Conservation (phyloP, 2,113 vertebrate species). For the Nematolebias whitei region DNA sequence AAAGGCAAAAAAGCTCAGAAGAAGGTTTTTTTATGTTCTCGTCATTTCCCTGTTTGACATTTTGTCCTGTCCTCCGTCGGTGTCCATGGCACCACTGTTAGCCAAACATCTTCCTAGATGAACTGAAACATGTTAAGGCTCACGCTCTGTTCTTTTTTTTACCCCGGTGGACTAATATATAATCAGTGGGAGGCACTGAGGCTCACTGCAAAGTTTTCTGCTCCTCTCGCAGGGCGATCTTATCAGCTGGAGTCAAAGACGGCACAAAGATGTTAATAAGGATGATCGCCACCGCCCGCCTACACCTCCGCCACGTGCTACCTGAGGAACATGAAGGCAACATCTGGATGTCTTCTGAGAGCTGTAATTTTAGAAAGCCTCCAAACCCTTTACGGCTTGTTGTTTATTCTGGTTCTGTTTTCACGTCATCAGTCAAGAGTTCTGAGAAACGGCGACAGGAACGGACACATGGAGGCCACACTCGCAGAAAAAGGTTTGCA, state of each 20-base stretch:
- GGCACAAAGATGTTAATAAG: constrained; percentile 26
- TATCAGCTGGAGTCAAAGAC: constrained; percentile 37
- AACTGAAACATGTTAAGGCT: not conserved
- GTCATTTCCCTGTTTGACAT: not conserved
- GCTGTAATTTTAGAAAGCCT: constrained; percentile 70
- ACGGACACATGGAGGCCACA: constrained; percentile 45
- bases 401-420: constrained; percentile 71
- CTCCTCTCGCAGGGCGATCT: constrained; percentile 28
- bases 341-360: constrained; percentile 72
- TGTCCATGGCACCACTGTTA: not conserved
- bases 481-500: constrained; percentile 13
- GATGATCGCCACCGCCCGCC: constrained; percentile 12
- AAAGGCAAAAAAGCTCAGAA: too few species aligned
- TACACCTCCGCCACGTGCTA: constrained; percentile 33
- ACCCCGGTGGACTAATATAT: not conserved
- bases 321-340: constrained; percentile 57
- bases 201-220: constrained; percentile 19
- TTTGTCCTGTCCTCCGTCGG: not conserved
- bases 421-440: constrained; percentile 61
- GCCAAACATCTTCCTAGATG: not conserved
- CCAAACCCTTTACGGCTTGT: constrained; percentile 55
- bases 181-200: constrained; percentile 19
- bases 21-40: too few species aligned
- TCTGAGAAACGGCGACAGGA: constrained; percentile 58
- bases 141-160: not conserved